Conservation (phyloP, 2,113 vertebrate genomes). For the Nesogale talazaci region DNA sequence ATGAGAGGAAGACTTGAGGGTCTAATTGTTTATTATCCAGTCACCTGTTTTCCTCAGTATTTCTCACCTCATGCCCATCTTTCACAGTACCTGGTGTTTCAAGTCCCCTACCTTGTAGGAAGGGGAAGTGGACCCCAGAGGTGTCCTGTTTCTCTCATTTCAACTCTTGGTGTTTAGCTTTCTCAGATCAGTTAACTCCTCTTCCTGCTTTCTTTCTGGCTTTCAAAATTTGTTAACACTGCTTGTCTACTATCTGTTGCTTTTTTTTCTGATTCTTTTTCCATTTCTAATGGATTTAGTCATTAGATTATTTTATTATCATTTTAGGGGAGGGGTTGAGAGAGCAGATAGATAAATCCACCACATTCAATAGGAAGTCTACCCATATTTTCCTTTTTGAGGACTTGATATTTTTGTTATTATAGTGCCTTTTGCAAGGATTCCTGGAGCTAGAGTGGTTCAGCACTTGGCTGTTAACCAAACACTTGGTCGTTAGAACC, state of each 20-base stretch:
- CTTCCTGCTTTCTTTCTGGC: not conserved
- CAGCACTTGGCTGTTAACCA: no score
- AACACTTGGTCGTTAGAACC: no score
- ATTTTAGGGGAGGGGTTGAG: not conserved
- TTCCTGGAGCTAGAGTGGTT: no score
- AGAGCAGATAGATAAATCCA: not conserved
- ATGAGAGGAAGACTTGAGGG: not conserved
- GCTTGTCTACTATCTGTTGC: not conserved
- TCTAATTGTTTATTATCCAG: not conserved
- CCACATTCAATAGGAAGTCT: not conserved
- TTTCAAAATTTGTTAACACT: conserved; percentile 4
- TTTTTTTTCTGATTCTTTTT: not conserved
- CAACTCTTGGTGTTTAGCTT: not conserved
- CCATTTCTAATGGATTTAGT: not conserved
- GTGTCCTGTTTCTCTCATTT: not conserved
- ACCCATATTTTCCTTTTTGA: not conserved
- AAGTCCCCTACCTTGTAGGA: not conserved
- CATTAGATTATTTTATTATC: not conserved
- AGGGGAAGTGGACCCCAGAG: not conserved
- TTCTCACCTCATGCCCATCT: no score
- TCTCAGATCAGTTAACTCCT: conserved; percentile 11
- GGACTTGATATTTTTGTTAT: not conserved
- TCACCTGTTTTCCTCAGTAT: not conserved
- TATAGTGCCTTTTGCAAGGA: not conserved
- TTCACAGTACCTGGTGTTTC: not conserved